Evolutionary conservation across 1,140 invertebrate species (phyloP).

Genomic region (Heliconius melpomene): DNA sequence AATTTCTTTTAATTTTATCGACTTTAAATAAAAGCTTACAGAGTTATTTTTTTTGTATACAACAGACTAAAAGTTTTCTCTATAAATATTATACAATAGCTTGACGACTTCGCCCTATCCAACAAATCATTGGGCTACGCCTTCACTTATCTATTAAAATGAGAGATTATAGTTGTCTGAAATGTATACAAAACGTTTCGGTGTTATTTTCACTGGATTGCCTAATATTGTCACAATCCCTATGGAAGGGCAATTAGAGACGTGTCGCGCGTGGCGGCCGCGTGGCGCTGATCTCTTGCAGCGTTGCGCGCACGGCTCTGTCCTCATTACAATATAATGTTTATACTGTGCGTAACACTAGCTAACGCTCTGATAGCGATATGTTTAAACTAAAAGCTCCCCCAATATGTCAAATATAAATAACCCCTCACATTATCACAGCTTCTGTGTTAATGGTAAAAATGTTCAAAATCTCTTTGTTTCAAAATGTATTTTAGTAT

Average conservation of each 20-base stretch:
- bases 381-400: conserved; percentile 48
- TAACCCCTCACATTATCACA: neutral
- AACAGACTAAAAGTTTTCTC: neutral
- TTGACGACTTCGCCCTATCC: conserved; percentile 36
- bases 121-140: conserved; percentile 74
- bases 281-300: conserved; percentile 56
- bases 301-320: conserved; percentile 47
- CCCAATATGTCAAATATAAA: conserved; percentile 12
- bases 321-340: conserved; percentile 63
- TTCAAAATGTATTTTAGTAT: neutral
- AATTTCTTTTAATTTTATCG: conserved; percentile 59
- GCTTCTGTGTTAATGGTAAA: neutral
- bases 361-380: conserved; percentile 56
- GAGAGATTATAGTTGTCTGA: conserved; percentile 75
- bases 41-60: neutral
- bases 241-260: conserved; percentile 77
- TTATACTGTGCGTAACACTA: conserved; percentile 64
- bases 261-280: conserved; percentile 71
- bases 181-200: conserved; percentile 59
- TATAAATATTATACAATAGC: neutral
- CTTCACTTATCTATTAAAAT: conserved; percentile 80
- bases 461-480: neutral
- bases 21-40: conserved; percentile 20
- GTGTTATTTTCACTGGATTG: conserved; percentile 80
- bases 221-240: conserved; percentile 77